A percentile compares a stretch with the other conserved stretches of the same genome.
Conservation (phyloP, 2,113 vertebrate genomes). For the Petrocephalus zakoni region DNA sequence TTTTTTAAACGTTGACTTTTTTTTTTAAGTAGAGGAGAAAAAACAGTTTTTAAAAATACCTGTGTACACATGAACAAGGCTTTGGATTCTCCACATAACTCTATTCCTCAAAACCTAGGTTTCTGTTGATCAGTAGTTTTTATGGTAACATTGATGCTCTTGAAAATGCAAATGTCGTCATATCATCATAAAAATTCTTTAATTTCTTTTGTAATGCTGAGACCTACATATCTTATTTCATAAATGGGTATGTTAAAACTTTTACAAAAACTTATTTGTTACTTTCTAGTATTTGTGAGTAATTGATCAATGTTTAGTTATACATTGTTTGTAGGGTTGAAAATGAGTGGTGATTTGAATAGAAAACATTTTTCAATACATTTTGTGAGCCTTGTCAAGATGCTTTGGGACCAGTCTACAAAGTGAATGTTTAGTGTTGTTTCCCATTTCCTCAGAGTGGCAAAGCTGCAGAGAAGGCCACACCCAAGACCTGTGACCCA, state of each 20-base stretch:
- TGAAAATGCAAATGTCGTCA: not conserved
- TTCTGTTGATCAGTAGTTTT: not conserved
- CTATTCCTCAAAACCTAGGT: too few relatives aligned
- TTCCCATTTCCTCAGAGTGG: slow-evolving; percentile 45
- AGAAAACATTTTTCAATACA: not conserved
- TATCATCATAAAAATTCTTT: not conserved
- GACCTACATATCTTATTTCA: not conserved
- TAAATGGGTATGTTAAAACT: not conserved
- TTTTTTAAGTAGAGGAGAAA: too few relatives aligned
- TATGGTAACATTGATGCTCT: not conserved
- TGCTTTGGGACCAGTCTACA: slow-evolving; percentile 13
- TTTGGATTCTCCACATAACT: too few relatives aligned
- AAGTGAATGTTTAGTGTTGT: slow-evolving; percentile 17
- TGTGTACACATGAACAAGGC: too few relatives aligned
- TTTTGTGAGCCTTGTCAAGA: not conserved
- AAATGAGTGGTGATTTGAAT: not conserved
- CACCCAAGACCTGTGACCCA: slow-evolving; percentile 55
- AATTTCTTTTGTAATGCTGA: not conserved
- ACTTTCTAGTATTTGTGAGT: not conserved
- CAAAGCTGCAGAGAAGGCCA: slow-evolving; percentile 62
- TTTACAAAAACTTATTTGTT: not conserved
- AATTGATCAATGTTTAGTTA: too few relatives aligned
- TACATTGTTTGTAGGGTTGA: not conserved
- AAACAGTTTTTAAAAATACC: too few relatives aligned
- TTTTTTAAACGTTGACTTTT: too few relatives aligned